phyloP scores from a whole-genome alignment of 1,140 invertebrate species.

The Zaprionus davidi region DNA sequence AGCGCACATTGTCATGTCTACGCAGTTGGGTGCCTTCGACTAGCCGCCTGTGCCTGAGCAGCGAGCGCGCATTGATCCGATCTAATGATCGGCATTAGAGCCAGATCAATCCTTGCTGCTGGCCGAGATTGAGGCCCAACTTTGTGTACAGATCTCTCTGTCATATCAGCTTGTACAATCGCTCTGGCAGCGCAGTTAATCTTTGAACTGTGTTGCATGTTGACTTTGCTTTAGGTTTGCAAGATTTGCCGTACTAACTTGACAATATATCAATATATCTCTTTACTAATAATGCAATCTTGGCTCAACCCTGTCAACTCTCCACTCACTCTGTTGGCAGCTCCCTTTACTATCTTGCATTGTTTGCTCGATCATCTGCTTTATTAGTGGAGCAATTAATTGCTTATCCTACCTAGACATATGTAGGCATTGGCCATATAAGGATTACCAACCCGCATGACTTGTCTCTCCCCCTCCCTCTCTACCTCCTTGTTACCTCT shows the following conservation, averaged over 20 bases:
- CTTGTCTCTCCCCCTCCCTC: too few relatives aligned
- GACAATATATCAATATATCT: constrained; percentile 1
- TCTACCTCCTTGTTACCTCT: neutral
- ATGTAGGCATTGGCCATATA: constrained; percentile 58
- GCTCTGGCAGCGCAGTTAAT: constrained; percentile 1
- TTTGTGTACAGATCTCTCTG: neutral
- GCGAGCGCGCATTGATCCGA: constrained; percentile 32
- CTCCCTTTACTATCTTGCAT: neutral
- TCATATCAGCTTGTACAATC: constrained; percentile 13
- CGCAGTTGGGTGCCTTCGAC: constrained; percentile 50
- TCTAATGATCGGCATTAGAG: constrained; percentile 45
- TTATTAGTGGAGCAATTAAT: constrained; percentile 78
- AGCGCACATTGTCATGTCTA: constrained; percentile 43
- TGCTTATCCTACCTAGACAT: constrained; percentile 46
- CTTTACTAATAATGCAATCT: too few relatives aligned
- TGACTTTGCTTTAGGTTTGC: neutral
- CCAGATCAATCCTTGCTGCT: constrained; percentile 31
- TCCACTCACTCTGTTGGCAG: neutral
- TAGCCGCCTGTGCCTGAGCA: constrained; percentile 16
- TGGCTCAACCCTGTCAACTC: neutral
- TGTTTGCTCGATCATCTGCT: constrained; percentile 43
- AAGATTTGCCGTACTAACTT: neutral
- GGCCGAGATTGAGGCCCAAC: constrained; percentile 9
- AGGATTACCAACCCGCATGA: constrained; percentile 30
- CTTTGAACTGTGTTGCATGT: constrained; percentile 7